Evolutionary conservation across 2,888 invertebrate genomes (phyloP).

Genomic region (Sarcophaga subvicina): DNA sequence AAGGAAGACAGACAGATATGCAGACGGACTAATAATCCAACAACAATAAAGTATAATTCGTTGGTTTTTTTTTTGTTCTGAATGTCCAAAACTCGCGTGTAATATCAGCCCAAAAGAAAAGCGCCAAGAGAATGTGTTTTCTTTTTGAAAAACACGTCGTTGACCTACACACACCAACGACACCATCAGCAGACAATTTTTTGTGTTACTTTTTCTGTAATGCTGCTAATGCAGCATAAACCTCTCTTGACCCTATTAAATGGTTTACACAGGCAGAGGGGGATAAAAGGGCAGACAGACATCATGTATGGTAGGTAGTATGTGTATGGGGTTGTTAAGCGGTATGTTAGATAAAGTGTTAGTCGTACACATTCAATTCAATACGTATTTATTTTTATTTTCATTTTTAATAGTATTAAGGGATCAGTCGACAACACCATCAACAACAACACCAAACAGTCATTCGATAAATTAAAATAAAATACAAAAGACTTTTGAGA

Average conservation of each 20-base stretch:
- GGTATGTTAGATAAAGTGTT: constrained; percentile 49
- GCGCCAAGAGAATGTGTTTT: neutral
- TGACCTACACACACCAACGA: neutral
- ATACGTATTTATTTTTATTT: neutral
- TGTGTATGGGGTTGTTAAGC: neutral
- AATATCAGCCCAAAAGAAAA: neutral
- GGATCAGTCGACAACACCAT: constrained; percentile 42
- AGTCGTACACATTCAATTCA: constrained; percentile 18
- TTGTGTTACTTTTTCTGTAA: neutral
- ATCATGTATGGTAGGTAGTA: too few relatives aligned
- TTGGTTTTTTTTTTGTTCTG: constrained; percentile 8
- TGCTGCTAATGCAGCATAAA: neutral
- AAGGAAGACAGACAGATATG: neutral
- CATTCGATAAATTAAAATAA: neutral
- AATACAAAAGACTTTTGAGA: neutral
- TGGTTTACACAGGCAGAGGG: neutral
- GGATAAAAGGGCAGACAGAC: neutral
- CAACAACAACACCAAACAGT: neutral
- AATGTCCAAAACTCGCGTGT: too few relatives aligned
- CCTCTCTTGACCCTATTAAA: constrained; percentile 60
- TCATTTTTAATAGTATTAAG: constrained; percentile 51
- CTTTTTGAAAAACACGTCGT: neutral
- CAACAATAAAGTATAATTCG: constrained; percentile 53
- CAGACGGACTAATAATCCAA: neutral
- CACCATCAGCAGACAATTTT: neutral